Conservation (phyloP, 2,888 invertebrate species). For the Netelia fuscicornis region DNA sequence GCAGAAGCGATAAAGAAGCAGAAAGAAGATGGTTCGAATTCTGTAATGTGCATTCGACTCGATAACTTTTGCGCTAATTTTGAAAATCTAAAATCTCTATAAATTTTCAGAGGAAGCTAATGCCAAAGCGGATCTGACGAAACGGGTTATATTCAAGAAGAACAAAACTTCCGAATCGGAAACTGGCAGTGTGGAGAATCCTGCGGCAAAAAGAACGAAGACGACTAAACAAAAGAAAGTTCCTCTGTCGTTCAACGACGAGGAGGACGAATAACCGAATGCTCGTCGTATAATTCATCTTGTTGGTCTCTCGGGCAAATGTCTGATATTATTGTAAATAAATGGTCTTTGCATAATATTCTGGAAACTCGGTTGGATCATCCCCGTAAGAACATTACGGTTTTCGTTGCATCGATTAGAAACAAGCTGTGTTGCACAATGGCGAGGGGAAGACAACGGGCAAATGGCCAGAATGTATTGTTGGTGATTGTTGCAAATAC, state of each 20-base stretch:
- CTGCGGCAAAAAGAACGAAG: slow-evolving; percentile 75
- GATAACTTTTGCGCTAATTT: not conserved
- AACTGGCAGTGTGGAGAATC: slow-evolving; percentile 65
- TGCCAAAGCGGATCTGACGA: slow-evolving; percentile 87
- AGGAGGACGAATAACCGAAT: slow-evolving; percentile 76
- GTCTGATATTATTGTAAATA: slow-evolving; percentile 51
- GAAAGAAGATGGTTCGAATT: slow-evolving; percentile 78
- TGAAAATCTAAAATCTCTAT: slow-evolving; percentile 13
- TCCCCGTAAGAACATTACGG: not conserved
- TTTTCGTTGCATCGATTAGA: not conserved
- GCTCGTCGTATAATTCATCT: not conserved
- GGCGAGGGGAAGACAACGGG: not conserved
- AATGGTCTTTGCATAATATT: not conserved
- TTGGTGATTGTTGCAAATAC: slow-evolving; percentile 56
- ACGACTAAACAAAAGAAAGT: slow-evolving; percentile 75
- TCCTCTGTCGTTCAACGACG: slow-evolving; percentile 79
- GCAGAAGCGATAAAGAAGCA: slow-evolving; percentile 82
- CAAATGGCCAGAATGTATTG: slow-evolving; percentile 24
- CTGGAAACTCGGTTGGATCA: not conserved
- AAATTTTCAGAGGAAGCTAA: slow-evolving; percentile 86
- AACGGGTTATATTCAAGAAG: slow-evolving; percentile 87
- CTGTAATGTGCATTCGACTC: not conserved
- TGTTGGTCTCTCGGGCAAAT: not conserved
- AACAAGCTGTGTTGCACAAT: not conserved
- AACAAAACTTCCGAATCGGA: slow-evolving; percentile 82